Evolutionary conservation across 2,797 vertebrate species (phyloP).

Genomic region (Acestrorhynchus altus): DNA sequence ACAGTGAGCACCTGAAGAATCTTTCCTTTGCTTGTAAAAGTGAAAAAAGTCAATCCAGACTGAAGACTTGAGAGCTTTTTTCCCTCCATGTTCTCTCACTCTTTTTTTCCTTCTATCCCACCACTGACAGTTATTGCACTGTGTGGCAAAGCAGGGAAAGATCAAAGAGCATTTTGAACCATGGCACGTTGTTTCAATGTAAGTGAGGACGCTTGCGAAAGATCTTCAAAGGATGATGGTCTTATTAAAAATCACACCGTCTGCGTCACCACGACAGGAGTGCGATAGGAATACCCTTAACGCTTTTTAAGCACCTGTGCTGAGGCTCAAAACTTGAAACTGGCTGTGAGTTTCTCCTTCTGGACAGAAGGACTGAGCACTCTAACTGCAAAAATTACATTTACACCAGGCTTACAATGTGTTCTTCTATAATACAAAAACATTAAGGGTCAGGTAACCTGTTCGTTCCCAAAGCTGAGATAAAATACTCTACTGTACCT

Average conservation of each 20-base stretch:
- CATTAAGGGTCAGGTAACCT: background rate
- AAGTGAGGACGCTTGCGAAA: conserved; percentile 65
- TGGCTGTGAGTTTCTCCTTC: background rate
- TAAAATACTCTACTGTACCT: background rate
- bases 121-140: conserved; percentile 38
- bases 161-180: conserved; percentile 75
- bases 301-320: background rate
- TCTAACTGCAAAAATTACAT: background rate
- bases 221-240: conserved; percentile 72
- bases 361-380: background rate
- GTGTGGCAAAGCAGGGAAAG: conserved; percentile 40
- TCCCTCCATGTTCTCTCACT: background rate
- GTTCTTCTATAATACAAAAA: background rate
- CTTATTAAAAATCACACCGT: conserved; percentile 59
- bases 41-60: conserved; percentile 20
- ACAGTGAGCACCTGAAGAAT: conserved; percentile 19
- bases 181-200: conserved; percentile 67
- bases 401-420: background rate
- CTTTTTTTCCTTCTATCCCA: conserved; percentile 20
- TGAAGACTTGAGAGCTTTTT: conserved; percentile 14
- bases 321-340: background rate
- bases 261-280: conserved; percentile 11
- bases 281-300: background rate
- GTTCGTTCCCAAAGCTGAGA: background rate
- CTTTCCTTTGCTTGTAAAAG: conserved; percentile 36